Conservation (phyloP, 2,797 vertebrate species). For the Sandelia bainsii region DNA sequence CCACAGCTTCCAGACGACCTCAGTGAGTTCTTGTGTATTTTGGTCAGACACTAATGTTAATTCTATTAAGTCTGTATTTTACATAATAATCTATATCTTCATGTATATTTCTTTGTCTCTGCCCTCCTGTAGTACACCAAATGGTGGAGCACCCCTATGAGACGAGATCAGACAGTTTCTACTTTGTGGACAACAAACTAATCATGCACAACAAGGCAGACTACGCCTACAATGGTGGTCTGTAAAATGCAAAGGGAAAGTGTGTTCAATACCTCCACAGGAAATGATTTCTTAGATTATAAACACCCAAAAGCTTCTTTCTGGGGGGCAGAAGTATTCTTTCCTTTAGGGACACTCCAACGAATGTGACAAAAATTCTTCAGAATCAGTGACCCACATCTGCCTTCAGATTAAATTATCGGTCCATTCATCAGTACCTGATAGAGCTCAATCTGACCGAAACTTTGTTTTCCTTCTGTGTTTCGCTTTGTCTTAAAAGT, state of each 20-base stretch:
- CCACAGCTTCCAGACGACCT: constrained; percentile 96
- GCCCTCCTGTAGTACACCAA: constrained; percentile 86
- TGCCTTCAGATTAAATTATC: constrained; percentile 58
- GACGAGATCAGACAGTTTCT: constrained; percentile 99
- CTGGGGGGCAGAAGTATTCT: constrained; percentile 46
- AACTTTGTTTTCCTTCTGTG: constrained; percentile 21
- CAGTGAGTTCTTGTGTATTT: constrained; percentile 85
- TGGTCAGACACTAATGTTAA: neutral
- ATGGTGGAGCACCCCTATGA: constrained; percentile 98
- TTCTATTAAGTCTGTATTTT: neutral
- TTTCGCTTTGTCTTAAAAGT: constrained; percentile 40
- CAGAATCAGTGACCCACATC: constrained; percentile 48
- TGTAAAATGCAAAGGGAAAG: constrained; percentile 77
- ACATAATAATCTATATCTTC: neutral
- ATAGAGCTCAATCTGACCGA: constrained; percentile 45
- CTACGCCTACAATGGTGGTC: constrained; percentile 97
- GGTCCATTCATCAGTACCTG: constrained; percentile 52
- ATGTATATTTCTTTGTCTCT: neutral
- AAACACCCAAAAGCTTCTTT: constrained; percentile 29
- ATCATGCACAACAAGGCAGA: constrained; percentile 99
- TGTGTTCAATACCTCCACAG: constrained; percentile 43
- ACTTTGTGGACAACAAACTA: constrained; percentile 99
- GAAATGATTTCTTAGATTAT: constrained; percentile 37
- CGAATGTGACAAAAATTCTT: constrained; percentile 36
- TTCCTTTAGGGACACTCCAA: constrained; percentile 49